Evolutionary conservation across 2,797 vertebrate genomes (phyloP), one percentile per base, ranked within the genome.

Genomic region (Catharus ustulatus): DNA sequence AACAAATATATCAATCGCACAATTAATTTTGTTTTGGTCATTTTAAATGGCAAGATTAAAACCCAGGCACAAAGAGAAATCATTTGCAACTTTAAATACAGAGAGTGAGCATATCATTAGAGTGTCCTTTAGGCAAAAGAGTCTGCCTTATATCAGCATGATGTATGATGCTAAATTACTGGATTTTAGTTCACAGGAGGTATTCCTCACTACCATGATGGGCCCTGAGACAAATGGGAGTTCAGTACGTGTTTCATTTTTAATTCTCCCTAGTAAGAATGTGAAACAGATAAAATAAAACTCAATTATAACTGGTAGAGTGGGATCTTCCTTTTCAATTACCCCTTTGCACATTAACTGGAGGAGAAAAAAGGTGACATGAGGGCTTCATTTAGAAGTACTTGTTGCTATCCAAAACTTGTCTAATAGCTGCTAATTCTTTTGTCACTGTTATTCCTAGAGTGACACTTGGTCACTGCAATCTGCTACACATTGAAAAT

Each of bases 81-180:
- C 1, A 85, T 83, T 91, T 77, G 32, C 72, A 91, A 84, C 29
- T 80, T 87, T 59, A 78, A 75, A 57, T 73, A 55, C 71, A 84
- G 62, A 71, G 27, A 72, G 23, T 57, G 49, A 77, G 29, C 51
- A 15, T 58, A 71, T 51, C 40, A 46, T 78, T 75, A 85, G 3
- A 52, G 17, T 59, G 69, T 80, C 87, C 91, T 92, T 49, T 66
- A 84, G 81, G 87, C 90, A 92, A 80, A 87, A 85, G n/a, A 78
- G 3, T 71, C 90, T 84, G 69, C 58, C 84, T 91, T 63, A 36
- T 49, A 87, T 81, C 76, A 81, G 42, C 10, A 8, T 79, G 71
- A 95, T 58, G 22, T 43, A 77, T 52, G 82, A 34, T 71, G 42
- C 19, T 72, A 86, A 95, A 92, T 55, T 5, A 0, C 7, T 85